Evolutionary conservation across 2,113 vertebrate species (phyloP), one percentile per base, ranked within the genome.

Genomic region (Cheirogaleus medius): DNA sequence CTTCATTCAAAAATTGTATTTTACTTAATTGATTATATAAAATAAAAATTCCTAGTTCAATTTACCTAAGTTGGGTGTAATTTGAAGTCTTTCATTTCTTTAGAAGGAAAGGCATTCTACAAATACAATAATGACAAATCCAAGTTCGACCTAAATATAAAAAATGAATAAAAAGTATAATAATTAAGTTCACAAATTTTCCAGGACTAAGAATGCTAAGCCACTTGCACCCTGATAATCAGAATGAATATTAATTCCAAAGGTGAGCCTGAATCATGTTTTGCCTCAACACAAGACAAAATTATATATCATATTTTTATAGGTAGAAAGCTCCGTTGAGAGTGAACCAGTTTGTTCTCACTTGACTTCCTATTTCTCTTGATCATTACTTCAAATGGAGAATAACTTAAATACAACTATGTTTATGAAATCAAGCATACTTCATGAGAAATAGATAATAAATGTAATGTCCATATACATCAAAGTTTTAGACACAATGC

Each of bases 401-500:
- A 88, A 25, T 56, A 86, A 69, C 29, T 85, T 64, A 58, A 87
- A 39, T 39, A 56, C 1, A 88, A 27, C 5, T 74, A 29, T 56
- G 29, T 47, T 82, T 74, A 81, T 64, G 44, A 78, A 80, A 60
- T 77, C 11, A 44, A 39, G 20, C 15, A 42, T 69, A 20, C 34
- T 77, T 96, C 1, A 56, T 68, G 25, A 92, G 34, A 95, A 76
- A 69, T 69, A 56, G 27, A 91, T 90, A 92, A 49, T 71, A 87
- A 80, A 90, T 85, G 23, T 20, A 84, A 88, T 83, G 6, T 0
- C 21, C 6, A 56, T 18, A 11, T 44, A 63, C 32, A 1, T 94
- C 44, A 93, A 76, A 68, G 13, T 88, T 96, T 86, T 63, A 78
- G 73, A 60, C 25, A 78, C 34, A 92, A 74, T 90, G 14, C 86